phyloP scores from a whole-genome alignment of 2,888 invertebrate genomes.

The Plebejus argus region DNA sequence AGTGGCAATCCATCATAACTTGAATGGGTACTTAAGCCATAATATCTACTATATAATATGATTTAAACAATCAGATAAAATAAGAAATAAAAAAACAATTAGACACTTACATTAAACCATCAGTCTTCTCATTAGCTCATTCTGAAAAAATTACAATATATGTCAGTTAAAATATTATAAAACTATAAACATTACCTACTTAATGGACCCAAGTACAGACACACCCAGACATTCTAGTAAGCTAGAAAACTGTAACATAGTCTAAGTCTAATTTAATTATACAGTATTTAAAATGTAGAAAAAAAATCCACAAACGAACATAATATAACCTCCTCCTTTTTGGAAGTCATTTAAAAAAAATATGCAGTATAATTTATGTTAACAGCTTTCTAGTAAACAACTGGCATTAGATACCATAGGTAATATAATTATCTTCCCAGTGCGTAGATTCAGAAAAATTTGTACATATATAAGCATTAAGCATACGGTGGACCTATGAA shows the following conservation, averaged over 20 bases:
- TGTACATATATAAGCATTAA: no score
- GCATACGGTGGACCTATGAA: background rate
- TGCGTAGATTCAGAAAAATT: background rate
- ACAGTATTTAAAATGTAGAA: background rate
- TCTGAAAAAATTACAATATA: background rate
- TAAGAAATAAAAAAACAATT: background rate
- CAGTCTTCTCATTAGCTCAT: conserved; percentile 6
- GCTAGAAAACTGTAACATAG: background rate
- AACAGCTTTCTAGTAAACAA: background rate
- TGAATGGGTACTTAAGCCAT: no score
- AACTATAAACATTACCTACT: background rate
- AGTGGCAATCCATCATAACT: no score
- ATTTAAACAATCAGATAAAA: background rate
- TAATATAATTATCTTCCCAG: background rate
- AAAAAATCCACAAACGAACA: background rate
- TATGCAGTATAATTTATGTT: background rate
- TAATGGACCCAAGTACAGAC: background rate
- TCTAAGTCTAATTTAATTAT: background rate
- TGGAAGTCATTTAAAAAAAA: background rate
- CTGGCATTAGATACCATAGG: background rate
- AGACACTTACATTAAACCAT: conserved; percentile 1
- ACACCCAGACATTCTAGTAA: background rate
- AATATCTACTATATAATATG: no score
- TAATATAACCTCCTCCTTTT: no score
- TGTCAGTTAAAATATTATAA: background rate